Evolutionary conservation across 2,888 invertebrate genomes (phyloP).

Genomic region (Leptopterna dolabrata): DNA sequence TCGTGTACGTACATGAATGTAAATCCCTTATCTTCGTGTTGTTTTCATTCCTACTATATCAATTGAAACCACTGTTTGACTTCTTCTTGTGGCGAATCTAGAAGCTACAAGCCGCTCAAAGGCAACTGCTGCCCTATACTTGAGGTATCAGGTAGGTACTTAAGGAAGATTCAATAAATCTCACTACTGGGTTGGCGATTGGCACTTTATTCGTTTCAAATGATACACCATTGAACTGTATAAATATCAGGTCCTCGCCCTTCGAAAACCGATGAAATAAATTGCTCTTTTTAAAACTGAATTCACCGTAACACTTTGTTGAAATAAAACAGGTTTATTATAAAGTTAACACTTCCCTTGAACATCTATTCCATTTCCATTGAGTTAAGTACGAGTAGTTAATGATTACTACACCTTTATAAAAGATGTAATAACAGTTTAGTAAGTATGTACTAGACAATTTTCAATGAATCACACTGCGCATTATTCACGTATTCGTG

Average conservation of each 20-base stretch:
- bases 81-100: too few species aligned
- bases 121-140: too few species aligned
- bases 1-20: too few species aligned
- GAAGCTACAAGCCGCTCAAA: too few species aligned
- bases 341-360: neutral
- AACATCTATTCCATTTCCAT: neutral
- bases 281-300: neutral
- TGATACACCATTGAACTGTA: neutral
- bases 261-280: neutral
- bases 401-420: conserved; percentile 14
- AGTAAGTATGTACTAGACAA: neutral
- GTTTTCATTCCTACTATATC: too few species aligned
- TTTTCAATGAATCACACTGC: conserved; percentile 22
- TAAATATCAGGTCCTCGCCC: neutral
- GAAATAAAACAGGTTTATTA: neutral
- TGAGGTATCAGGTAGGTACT: too few species aligned
- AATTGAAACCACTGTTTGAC: too few species aligned
- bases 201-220: conserved; percentile 37
- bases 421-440: conserved; percentile 9
- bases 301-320: neutral
- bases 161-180: neutral
- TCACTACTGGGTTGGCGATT: neutral
- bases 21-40: too few species aligned
- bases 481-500: neutral
- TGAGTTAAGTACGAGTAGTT: neutral